Base-by-base conservation (phyloP, 2,888 invertebrate genomes). In the Drosophila pegasa region DNA sequence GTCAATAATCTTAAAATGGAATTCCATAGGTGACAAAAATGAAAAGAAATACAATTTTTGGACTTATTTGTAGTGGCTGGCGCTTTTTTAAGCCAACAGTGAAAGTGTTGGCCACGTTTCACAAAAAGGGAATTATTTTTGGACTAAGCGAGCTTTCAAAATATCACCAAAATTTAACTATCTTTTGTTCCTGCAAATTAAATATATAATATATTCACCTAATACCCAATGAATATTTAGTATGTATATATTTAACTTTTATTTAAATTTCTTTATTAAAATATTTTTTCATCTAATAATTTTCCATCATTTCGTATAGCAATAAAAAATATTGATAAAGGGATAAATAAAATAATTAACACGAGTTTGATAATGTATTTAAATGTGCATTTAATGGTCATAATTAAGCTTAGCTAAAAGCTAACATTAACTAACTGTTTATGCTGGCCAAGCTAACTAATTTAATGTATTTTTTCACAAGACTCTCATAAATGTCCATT, bases 81-180 rank as follows among this genome's bases (percentile, higher is more conserved):
- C 25, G 40, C 16, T 37, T 37, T 54, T 50, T 29, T 50, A 31
- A 2, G 37, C 33, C 43, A 37, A 12, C 6, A 41, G 57, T 31
- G 72, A 75, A 75, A 75, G 77, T 67, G 22, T 16, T 58, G 14
- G 10, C 18, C 8, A 8, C 12, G 9, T 6, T 22, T 6, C 18
- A 29, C 37, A 48, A 47, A 64, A 45, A 25, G 25, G 51, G 51
- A 47, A 33, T 20, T 40, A 27, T 29, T 38, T 52, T 52, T 52
- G 18, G 16, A 14, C 35, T 29, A 47, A 18, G 8, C 14, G 14
- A 10, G 29, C 35, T 37, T 55, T 65, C 10, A 31, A 41, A 50
- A 14, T 29, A 18, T 22, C 5, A 12, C n/a, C n/a, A 25, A 40
- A 14, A 22, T 33, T 10, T 3, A 20, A 12, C 1, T 27, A 25